phyloP scores from a whole-genome alignment of 92 coral and sea anemone species.

The Porites lobata region DNA sequence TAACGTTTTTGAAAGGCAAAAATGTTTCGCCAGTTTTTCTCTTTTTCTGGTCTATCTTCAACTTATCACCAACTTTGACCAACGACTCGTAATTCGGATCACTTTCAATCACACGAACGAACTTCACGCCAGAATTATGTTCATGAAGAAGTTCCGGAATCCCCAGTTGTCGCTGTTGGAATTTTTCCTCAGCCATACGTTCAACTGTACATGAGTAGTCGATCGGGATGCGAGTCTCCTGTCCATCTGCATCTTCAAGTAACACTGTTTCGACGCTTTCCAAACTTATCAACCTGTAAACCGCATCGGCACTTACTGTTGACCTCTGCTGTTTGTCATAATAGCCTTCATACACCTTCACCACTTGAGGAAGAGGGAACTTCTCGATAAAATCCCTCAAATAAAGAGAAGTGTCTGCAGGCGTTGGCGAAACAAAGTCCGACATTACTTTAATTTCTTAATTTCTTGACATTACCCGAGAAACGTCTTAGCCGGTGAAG shows the following conservation, averaged over 20 bases:
- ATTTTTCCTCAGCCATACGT: constrained; percentile 47
- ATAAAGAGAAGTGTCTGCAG: background rate
- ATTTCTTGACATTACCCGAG: background rate
- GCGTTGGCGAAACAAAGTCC: background rate
- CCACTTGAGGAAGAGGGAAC: constrained; percentile 55
- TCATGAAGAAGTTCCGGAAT: constrained; percentile 30
- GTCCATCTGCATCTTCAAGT: constrained; percentile 32
- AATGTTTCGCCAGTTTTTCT: constrained; percentile 22
- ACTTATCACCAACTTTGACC: constrained; percentile 29
- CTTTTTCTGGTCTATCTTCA: constrained; percentile 10
- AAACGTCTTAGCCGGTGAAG: background rate
- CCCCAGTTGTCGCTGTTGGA: constrained; percentile 38
- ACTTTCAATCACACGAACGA: constrained; percentile 52
- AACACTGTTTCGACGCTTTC: constrained; percentile 43
- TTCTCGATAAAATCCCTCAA: constrained; percentile 41
- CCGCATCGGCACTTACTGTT: constrained; percentile 31
- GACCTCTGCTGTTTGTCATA: constrained; percentile 16
- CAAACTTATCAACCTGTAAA: constrained; percentile 19
- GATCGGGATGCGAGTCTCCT: constrained; percentile 42
- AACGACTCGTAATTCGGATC: constrained; percentile 50
- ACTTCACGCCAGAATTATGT: constrained; percentile 44
- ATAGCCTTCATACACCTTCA: constrained; percentile 42
- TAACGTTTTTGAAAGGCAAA: constrained; percentile 31
- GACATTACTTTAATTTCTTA: background rate
- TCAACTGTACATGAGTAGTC: constrained; percentile 36